Conservation (phyloP, 2,888 invertebrate species). For the Pseudeuparius sepicola region DNA sequence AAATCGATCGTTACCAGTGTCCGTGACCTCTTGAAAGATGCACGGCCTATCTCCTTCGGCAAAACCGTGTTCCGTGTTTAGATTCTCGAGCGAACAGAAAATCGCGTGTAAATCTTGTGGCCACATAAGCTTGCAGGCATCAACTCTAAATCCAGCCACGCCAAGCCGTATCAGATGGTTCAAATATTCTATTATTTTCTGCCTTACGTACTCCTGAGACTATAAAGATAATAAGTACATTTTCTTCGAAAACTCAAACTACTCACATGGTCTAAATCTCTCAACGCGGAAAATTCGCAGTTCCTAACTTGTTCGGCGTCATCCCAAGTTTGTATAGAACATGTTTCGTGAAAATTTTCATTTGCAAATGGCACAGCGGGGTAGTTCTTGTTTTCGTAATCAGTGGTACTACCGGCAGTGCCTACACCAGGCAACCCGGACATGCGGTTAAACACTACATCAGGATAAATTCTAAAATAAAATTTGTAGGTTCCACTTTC, state of each 20-base stretch:
- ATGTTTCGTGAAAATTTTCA: constrained; percentile 59
- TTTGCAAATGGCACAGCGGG: constrained; percentile 55
- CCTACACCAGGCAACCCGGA: constrained; percentile 47
- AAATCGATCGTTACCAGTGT: too few species aligned
- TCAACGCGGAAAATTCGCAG: constrained; percentile 42
- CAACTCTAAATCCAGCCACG: constrained; percentile 47
- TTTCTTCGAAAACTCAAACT: too few species aligned
- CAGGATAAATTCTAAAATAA: constrained; percentile 55
- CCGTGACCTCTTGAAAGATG: constrained; percentile 69
- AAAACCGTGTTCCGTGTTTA: constrained; percentile 55
- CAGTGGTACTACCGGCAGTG: constrained; percentile 48
- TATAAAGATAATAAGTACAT: too few species aligned
- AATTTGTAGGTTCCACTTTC: too few species aligned
- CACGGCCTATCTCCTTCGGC: constrained; percentile 52
- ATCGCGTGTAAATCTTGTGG: constrained; percentile 46
- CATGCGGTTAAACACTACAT: constrained; percentile 71
- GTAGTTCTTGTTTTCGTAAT: constrained; percentile 38
- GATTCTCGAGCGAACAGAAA: constrained; percentile 44
- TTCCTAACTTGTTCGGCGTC: constrained; percentile 50
- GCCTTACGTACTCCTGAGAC: constrained; percentile 41
- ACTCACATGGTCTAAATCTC: constrained; percentile 28
- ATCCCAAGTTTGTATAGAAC: constrained; percentile 55
- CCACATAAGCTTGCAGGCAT: constrained; percentile 46
- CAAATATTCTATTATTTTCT: constrained; percentile 41
- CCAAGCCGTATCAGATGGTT: constrained; percentile 43